Conservation (phyloP, 1,140 invertebrate species). For the Drosophila ironensis region DNA sequence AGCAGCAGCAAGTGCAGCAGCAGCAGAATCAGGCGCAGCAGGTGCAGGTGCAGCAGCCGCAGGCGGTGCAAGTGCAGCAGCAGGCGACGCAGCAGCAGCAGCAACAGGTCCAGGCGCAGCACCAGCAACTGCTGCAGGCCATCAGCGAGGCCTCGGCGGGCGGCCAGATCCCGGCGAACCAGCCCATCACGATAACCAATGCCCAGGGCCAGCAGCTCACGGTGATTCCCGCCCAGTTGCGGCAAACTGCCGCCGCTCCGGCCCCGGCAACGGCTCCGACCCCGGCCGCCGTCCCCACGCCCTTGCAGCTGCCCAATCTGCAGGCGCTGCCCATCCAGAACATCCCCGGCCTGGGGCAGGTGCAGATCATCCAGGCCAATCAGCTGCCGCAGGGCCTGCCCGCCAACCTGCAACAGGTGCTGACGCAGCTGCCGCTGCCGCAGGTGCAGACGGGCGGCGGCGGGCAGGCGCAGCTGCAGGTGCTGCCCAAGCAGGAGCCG, state of each 20-base stretch:
- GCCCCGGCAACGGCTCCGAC: conserved; percentile 74
- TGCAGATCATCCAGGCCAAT: conserved; percentile 85
- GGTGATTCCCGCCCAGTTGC: conserved; percentile 86
- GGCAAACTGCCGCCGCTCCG: conserved; percentile 71
- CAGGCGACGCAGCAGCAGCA: conserved; percentile 48
- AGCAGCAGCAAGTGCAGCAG: conserved; percentile 51
- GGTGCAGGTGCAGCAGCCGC: conserved; percentile 61
- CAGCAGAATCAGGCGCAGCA: conserved; percentile 72
- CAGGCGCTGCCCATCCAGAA: conserved; percentile 87
- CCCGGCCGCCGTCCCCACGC: conserved; percentile 35
- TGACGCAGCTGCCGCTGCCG: conserved; percentile 57
- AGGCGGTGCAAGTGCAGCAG: conserved; percentile 61
- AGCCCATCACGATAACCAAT: conserved; percentile 86
- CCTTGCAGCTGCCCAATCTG: conserved; percentile 77
- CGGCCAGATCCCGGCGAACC: conserved; percentile 82
- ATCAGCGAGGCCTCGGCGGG: conserved; percentile 71
- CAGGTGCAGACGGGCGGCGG: conserved; percentile 9
- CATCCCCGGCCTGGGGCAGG: conserved; percentile 89
- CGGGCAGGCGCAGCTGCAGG: conserved; percentile 4
- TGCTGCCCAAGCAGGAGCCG: conserved; percentile 74
- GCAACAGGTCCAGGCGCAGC: conserved; percentile 55
- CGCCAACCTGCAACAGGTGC: conserved; percentile 65
- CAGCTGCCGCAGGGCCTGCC: conserved; percentile 67
- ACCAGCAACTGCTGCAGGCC: conserved; percentile 71
- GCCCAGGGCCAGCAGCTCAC: conserved; percentile 88